Conservation (phyloP, 2,113 vertebrate genomes). For the Sardina pilchardus region DNA sequence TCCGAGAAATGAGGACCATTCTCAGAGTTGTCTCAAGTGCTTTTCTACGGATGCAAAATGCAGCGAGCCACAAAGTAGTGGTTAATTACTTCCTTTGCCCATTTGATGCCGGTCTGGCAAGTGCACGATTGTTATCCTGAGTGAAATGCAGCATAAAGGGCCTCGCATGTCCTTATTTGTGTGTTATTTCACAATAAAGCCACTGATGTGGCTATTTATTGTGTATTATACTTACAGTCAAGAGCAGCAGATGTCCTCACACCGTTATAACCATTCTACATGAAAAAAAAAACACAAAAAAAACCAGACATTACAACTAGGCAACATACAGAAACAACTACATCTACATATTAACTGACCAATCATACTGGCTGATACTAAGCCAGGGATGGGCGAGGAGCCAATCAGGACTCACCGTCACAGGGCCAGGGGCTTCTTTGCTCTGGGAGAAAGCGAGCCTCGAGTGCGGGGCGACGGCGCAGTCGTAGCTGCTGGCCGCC, state of each 20-base stretch:
- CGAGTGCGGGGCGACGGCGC: slow-evolving; percentile 63
- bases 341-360: not conserved
- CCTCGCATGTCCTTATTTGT: not conserved
- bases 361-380: not conserved
- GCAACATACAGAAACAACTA: not conserved
- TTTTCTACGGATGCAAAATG: not conserved
- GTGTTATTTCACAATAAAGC: not conserved
- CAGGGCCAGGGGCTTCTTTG: slow-evolving; percentile 68
- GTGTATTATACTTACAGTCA: slow-evolving; percentile 80
- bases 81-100: not conserved
- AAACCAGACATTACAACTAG: not conserved
- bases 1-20: not conserved
- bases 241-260: slow-evolving; percentile 79
- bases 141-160: not conserved
- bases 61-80: not conserved
- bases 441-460: slow-evolving; percentile 69
- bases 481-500: slow-evolving; percentile 67
- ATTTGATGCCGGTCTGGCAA: not conserved
- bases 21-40: not conserved
- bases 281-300: slow-evolving; percentile 40
- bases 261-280: slow-evolving; percentile 85
- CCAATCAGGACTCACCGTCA: slow-evolving; percentile 63
- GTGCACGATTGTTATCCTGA: not conserved
- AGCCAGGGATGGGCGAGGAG: not conserved
- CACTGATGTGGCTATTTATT: not conserved